Base-by-base conservation (phyloP, 2,888 invertebrate species). In the Andrena flavipes region DNA sequence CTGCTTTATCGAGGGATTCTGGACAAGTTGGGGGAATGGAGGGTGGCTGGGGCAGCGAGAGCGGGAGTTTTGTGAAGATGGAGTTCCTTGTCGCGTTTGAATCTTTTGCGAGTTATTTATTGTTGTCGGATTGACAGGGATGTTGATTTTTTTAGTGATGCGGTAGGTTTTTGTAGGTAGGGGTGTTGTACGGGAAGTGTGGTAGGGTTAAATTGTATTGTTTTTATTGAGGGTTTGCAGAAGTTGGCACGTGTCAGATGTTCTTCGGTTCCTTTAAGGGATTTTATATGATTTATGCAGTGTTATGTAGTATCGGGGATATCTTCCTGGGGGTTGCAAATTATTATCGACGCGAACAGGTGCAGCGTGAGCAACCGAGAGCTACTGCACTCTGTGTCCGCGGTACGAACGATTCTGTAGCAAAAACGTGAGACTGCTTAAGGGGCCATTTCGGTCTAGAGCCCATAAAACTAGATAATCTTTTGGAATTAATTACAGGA, bases 1-100 rank as follows among this genome's bases (percentile, higher is more conserved):
- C 88, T 88, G 73, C 80, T 88, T 88, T 88, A 88, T 87, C 88
- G 78, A 75, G 70, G 56, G 74, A 76, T 82, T 81, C 76, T 81
- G 76, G 74, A 81, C 78, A 79, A 86, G 67, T 72, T 29, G 29
- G n/a, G 62, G 16, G n/a, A 4, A 48, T 51, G 30, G 51, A 49
- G 1, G 8, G 64, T 42, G 42, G 5, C 42, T 42, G 16, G 3
- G 16, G 42, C 16, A 42, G 4, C 42, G 4, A 42, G 1, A 5
- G 42, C 42, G 42, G 16, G 42, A 42, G 42, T 16, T 42, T 54
- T 20, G 54, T 20, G 54, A 54, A 54, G 8, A 42, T 42, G 42
- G 42, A 16, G 42, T 42, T 16, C 42, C 42, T n/a, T 8, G 2
- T 54, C 0, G n/a, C 23, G n/a, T 54, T 54, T 20, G 54, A 54